A percentile compares a stretch with the other conserved stretches of the same genome.
These are phyloP conservation scores for Pandemis corylana DNA, from an alignment of 2,888 invertebrate species.

Conservation along the genomic window DNA sequence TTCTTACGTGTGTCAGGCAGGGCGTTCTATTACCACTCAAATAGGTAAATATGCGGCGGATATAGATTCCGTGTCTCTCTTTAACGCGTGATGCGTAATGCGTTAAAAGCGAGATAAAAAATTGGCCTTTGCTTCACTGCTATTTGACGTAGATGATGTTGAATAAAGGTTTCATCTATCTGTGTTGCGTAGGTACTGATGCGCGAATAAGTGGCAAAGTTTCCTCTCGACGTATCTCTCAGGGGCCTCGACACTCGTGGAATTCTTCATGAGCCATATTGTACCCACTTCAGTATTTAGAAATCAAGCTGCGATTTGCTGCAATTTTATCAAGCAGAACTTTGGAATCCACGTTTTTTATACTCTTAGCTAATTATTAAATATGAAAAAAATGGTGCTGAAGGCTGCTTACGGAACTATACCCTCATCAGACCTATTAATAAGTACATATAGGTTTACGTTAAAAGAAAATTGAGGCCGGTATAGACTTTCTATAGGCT, in stretches of 20 bases:
- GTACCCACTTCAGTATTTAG: slow-evolving; percentile 8
- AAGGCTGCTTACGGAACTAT: too few relatives aligned
- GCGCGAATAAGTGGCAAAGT: slow-evolving; percentile 61
- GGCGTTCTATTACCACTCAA: not conserved
- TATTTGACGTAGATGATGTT: not conserved
- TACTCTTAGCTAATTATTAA: too few relatives aligned
- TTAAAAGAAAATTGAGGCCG: too few relatives aligned
- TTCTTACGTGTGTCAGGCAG: slow-evolving; percentile 39
- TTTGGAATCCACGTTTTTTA: too few relatives aligned
- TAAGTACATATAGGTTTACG: too few relatives aligned
- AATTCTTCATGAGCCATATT: slow-evolving; percentile 42
- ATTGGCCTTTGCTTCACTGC: not conserved
- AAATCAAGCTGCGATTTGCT: not conserved
- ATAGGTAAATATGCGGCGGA: not conserved
- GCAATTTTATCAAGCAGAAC: too few relatives aligned
- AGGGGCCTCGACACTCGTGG: slow-evolving; percentile 46
- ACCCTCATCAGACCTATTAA: too few relatives aligned
- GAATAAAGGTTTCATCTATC: slow-evolving; percentile 38
- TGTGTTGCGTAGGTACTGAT: slow-evolving; percentile 53
- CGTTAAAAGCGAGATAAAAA: not conserved
- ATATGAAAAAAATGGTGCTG: too few relatives aligned
- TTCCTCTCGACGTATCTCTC: slow-evolving; percentile 55
- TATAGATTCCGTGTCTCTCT: not conserved
- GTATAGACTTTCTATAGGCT: too few relatives aligned
- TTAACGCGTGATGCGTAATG: not conserved